Percentiles rank a stretch among this genome's conserved stretches.
Evolutionary conservation across 1,140 invertebrate genomes (phyloP).

Genomic region (Brachionus calyciflorus): DNA sequence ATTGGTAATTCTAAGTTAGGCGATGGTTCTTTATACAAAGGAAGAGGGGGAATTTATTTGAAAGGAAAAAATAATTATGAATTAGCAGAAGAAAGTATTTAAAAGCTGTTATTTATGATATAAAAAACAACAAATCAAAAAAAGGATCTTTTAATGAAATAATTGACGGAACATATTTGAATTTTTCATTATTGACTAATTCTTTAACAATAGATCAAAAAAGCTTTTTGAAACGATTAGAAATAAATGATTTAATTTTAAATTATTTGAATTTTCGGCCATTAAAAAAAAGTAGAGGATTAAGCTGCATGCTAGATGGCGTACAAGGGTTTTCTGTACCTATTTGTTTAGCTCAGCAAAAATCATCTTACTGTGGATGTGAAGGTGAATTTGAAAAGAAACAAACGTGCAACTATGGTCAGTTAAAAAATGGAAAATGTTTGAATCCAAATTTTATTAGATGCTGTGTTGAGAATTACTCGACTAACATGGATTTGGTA

Average conservation of each 20-base stretch:
- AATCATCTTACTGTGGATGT: no score
- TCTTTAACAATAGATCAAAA: not conserved
- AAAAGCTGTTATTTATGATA: not conserved
- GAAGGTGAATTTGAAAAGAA: no score
- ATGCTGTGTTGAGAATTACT: no score
- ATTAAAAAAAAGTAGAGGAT: not conserved
- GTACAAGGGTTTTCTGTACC: not conserved
- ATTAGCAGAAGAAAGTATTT: no score
- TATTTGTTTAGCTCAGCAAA: not conserved
- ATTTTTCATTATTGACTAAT: conserved; percentile 4
- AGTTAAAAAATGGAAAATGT: no score
- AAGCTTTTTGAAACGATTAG: not conserved
- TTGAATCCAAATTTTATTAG: no score
- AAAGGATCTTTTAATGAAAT: not conserved
- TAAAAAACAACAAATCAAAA: not conserved
- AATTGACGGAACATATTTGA: not conserved
- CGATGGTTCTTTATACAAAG: not conserved
- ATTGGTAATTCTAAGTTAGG: not conserved
- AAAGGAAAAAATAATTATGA: conserved; percentile 24
- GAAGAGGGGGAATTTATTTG: not conserved
- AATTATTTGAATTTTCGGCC: not conserved
- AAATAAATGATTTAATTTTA: not conserved
- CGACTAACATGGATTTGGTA: no score
- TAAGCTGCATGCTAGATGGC: not conserved
- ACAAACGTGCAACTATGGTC: no score